Evolutionary conservation across 2,113 vertebrate species (phyloP).

Genomic region (Eclectus roratus): DNA sequence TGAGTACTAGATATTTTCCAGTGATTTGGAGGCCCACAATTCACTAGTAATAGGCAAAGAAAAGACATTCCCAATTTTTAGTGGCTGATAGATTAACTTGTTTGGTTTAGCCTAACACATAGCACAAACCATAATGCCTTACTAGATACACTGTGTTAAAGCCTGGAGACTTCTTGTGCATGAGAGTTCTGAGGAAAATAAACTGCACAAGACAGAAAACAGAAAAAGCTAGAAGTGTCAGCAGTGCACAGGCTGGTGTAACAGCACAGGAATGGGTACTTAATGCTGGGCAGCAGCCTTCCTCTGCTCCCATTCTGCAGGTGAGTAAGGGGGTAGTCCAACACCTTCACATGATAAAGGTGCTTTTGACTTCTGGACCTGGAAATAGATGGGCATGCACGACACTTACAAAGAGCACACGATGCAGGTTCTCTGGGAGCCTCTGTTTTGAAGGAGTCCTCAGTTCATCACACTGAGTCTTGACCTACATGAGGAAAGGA

Average conservation of each 20-base stretch:
- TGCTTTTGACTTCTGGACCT: not conserved
- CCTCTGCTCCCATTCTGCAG: fast-evolving
- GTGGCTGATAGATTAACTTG: not conserved
- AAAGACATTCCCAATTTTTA: not conserved
- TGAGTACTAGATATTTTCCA: not conserved
- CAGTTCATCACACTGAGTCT: not conserved
- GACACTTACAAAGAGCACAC: not conserved
- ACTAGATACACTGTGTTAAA: not conserved
- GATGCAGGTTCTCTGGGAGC: not conserved
- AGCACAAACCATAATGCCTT: not conserved
- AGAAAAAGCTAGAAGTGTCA: not conserved
- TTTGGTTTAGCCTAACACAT: not conserved
- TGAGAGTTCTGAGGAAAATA: not conserved
- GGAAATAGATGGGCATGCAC: not conserved
- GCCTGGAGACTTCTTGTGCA: not conserved
- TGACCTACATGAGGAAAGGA: not conserved
- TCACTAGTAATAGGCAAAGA: not conserved
- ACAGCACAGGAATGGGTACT: not conserved
- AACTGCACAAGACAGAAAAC: not conserved
- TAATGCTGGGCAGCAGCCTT: not conserved
- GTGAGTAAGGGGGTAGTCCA: not conserved
- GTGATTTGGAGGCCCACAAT: not conserved
- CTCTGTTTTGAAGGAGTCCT: not conserved
- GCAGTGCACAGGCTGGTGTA: not conserved
- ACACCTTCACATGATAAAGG: not conserved